Base-by-base conservation (phyloP, 2,797 vertebrate species). In the Acipenser transmontanus region DNA sequence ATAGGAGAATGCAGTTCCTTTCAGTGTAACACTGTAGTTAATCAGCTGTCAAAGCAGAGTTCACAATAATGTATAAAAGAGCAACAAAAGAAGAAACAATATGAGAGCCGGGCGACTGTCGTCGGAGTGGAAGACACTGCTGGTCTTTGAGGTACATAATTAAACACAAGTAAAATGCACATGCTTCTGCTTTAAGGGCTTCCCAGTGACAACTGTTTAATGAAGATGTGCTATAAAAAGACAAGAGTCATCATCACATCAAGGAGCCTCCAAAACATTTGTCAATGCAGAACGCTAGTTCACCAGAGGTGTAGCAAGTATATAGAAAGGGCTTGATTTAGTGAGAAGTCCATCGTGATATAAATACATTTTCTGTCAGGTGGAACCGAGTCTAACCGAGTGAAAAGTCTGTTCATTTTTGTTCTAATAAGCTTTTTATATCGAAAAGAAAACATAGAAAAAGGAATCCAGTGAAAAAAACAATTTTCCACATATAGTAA, bases 271-370 rank as follows among this genome's bases (percentile, higher is more conserved):
- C 34, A 3, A 57, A 72, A 72, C 13, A 34, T 34, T 34, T 34
- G 34, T 34, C 34, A 34, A 34, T 34, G 34, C 34, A 34, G 34
- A 34, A 34, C 3, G 34, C 34, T 34, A 34, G 34, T 34, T 34
- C 34, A 34, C 34, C 34, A 78, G 80, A 80, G 74, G 80, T 72
- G 71, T 61, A 79, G 77, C 69, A 73, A 50, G 64, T 71, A 65
- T 3, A 20, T 69, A 75, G 59, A 66, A 76, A 76, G 65, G 65
- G 66, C 48, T 57, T 57, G 78, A 81, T 84, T 87, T 87, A 85
- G 79, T 78, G 71, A 83, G 76, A 74, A 64, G 74, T 87, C 73
- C 77, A 78, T 87, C 79, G 76, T 66, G 70, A 66, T 85, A 85
- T 82, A 81, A 80, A 84, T 78, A 71, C 75, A 74, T 78, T 77